A percentile compares a stretch with the other conserved stretches of the same genome.
These are phyloP conservation scores for Lasaia peninsularis DNA, from an alignment of 1,140 invertebrate genomes.

Conservation along the genomic window DNA sequence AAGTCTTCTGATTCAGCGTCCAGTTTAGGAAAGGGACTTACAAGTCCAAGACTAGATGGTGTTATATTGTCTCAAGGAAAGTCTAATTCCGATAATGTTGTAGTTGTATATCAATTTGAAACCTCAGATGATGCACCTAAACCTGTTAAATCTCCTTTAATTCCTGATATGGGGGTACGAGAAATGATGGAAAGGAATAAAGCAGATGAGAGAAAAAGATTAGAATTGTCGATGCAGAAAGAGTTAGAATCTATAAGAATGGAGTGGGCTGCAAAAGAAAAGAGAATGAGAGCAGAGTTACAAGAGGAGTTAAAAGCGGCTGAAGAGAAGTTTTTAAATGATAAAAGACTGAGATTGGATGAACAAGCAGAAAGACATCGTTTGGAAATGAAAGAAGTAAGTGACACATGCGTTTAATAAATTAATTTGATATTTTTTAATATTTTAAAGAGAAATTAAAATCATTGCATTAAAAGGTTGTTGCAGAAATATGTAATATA, in stretches of 20 bases:
- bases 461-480: too few relatives aligned
- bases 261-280: conserved; percentile 67
- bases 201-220: conserved; percentile 56
- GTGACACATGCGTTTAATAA: too few relatives aligned
- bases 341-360: conserved; percentile 68
- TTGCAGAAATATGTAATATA: too few relatives aligned
- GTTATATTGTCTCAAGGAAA: conserved; percentile 68
- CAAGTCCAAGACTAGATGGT: conserved; percentile 62
- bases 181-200: conserved; percentile 59
- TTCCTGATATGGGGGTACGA: conserved; percentile 53
- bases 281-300: conserved; percentile 70
- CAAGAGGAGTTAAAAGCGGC: conserved; percentile 75
- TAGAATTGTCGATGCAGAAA: conserved; percentile 59
- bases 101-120: conserved; percentile 69
- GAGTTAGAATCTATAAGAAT: conserved; percentile 60
- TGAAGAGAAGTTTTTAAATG: conserved; percentile 75
- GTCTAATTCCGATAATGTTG: conserved; percentile 61
- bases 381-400: conserved; percentile 75
- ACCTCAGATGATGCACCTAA: conserved; percentile 50
- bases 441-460: too few relatives aligned
- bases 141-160: conserved; percentile 49
- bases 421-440: too few relatives aligned
- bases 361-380: conserved; percentile 74
- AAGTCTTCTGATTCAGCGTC: conserved; percentile 57
- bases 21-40: conserved; percentile 48